Evolutionary conservation across 2,888 invertebrate genomes (phyloP).

Genomic region (Schizotus pectinicornis): DNA sequence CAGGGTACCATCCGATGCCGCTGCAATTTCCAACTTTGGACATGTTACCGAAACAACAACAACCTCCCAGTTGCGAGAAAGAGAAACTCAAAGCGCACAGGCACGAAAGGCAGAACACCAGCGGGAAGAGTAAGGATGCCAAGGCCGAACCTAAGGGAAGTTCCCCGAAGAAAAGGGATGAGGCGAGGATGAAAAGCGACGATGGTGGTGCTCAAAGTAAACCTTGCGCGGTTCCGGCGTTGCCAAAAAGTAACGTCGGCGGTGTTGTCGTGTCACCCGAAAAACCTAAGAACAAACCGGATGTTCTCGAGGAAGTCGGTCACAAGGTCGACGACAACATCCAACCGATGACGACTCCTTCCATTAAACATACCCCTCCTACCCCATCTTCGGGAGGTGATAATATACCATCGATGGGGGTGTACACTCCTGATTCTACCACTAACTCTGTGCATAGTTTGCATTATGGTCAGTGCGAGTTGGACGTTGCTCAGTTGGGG

Average conservation of each 20-base stretch:
- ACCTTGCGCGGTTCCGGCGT: too few species aligned
- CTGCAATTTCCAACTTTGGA: constrained; percentile 53
- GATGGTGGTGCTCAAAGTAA: not conserved
- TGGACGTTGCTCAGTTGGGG: constrained; percentile 83
- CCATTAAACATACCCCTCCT: constrained; percentile 61
- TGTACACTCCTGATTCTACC: constrained; percentile 85
- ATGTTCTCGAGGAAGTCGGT: constrained; percentile 33
- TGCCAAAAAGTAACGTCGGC: not conserved
- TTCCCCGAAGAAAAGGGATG: constrained; percentile 48
- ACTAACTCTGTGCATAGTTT: constrained; percentile 82
- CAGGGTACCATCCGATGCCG: constrained; percentile 50
- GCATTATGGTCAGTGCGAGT: constrained; percentile 77
- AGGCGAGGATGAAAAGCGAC: constrained; percentile 34
- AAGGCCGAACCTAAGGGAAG: constrained; percentile 37
- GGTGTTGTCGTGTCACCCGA: constrained; percentile 14
- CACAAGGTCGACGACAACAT: constrained; percentile 33
- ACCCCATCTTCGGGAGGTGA: constrained; percentile 59
- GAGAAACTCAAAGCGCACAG: constrained; percentile 52
- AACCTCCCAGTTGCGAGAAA: constrained; percentile 46
- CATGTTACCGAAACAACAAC: constrained; percentile 49
- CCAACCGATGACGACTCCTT: constrained; percentile 43
- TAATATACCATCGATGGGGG: constrained; percentile 79
- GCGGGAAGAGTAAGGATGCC: constrained; percentile 19
- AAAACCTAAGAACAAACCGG: constrained; percentile 23
- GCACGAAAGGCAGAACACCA: constrained; percentile 45